Evolutionary conservation across 2,113 vertebrate species (phyloP).

Genomic region (Periophthalmus modestus): DNA sequence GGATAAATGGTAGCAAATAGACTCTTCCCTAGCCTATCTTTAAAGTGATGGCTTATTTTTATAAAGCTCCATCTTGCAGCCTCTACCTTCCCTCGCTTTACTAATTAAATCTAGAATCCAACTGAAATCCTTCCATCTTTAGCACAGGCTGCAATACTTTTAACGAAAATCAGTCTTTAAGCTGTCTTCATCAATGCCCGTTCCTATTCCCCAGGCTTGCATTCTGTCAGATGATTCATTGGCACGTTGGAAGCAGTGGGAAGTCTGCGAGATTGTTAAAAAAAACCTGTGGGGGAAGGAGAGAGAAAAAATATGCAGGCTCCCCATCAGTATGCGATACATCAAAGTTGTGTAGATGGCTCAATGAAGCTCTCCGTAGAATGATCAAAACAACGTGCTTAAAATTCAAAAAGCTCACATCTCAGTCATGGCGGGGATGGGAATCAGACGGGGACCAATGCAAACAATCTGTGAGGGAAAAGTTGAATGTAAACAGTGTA

Average conservation of each 20-base stretch:
- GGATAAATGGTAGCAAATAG: neutral
- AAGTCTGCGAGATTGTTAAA: constrained; percentile 58
- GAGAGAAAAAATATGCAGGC: constrained; percentile 33
- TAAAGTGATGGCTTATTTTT: neutral
- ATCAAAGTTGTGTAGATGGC: constrained; percentile 66
- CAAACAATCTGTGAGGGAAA: constrained; percentile 44
- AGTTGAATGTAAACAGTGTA: constrained; percentile 7
- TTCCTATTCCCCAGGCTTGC: constrained; percentile 46
- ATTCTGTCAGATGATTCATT: constrained; percentile 60
- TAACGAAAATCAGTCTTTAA: constrained; percentile 44
- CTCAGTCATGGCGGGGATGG: constrained; percentile 18
- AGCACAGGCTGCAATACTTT: constrained; percentile 22
- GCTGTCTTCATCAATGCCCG: constrained; percentile 45
- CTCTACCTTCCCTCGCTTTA: neutral
- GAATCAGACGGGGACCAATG: constrained; percentile 29
- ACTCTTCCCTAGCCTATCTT: neutral
- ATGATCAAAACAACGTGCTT: constrained; percentile 69
- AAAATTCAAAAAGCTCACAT: constrained; percentile 52
- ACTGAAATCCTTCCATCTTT: constrained; percentile 34
- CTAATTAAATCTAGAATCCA: constrained; percentile 43
- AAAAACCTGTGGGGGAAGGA: constrained; percentile 43
- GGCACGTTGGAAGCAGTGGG: constrained; percentile 62
- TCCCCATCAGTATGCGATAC: constrained; percentile 59
- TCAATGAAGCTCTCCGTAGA: constrained; percentile 54
- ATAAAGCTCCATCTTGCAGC: neutral